Conservation (phyloP, 2,797 vertebrate species). For the Cottoperca gobio region DNA sequence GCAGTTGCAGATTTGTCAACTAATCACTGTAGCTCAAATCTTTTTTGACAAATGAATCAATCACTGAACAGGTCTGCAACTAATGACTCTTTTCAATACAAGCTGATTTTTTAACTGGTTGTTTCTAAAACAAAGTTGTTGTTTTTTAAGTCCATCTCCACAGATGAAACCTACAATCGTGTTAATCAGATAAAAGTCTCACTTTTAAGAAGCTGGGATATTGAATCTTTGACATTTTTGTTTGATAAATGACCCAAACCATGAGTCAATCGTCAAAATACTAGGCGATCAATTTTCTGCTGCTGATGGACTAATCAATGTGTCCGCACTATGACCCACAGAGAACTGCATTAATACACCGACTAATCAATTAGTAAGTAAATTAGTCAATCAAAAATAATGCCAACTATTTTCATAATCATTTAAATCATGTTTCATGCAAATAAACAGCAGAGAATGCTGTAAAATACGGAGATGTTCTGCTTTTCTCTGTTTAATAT, state of each 20-base stretch:
- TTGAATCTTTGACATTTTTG: neutral
- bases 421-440: no score
- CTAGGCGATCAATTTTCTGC: neutral
- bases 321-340: neutral
- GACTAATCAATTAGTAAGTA: no score
- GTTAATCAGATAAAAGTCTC: neutral
- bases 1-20: no score
- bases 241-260: neutral
- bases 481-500: no score
- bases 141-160: neutral
- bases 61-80: neutral
- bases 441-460: no score
- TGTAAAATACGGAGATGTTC: no score
- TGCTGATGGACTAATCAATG: neutral
- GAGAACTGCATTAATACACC: no score
- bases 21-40: no score
- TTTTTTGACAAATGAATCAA: neutral
- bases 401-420: no score
- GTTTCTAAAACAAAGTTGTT: neutral
- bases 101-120: neutral
- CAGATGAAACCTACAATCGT: neutral
- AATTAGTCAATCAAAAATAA: no score
- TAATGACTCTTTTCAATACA: fast-evolving
- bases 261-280: neutral
- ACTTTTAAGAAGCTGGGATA: neutral